phyloP scores from a whole-genome alignment of 2,797 vertebrate genomes.

The Cuniculus paca region DNA sequence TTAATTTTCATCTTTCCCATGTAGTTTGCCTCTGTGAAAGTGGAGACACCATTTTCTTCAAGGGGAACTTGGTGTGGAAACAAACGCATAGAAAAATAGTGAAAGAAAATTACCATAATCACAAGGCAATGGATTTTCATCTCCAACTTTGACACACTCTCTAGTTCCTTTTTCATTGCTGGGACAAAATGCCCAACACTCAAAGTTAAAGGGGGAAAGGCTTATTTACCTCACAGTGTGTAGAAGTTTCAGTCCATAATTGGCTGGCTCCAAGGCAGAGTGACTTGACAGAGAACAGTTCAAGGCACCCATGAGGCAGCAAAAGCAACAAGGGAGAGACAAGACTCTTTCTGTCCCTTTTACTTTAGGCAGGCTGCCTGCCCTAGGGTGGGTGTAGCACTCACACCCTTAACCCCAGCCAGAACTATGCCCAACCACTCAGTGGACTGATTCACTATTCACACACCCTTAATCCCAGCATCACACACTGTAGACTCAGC shows the following conservation, averaged over 20 bases:
- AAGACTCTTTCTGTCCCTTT: neutral
- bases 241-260: neutral
- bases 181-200: neutral
- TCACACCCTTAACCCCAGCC: neutral
- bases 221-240: neutral
- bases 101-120: neutral
- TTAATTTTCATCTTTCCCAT: constrained; percentile 1
- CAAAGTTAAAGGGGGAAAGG: neutral
- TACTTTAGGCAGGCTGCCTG: neutral
- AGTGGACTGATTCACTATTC: neutral
- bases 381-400: neutral
- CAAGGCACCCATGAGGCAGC: too few species aligned
- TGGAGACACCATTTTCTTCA: neutral
- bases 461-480: neutral
- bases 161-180: neutral
- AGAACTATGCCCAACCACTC: neutral
- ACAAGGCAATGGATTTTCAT: neutral
- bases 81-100: neutral
- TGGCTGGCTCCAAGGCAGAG: neutral
- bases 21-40: neutral
- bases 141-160: neutral
- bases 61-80: neutral
- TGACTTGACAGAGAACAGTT: too few species aligned
- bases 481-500: neutral
- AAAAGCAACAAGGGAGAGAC: neutral